Conservation (phyloP, 2,113 vertebrate species). For the Leucopsar rothschildi region DNA sequence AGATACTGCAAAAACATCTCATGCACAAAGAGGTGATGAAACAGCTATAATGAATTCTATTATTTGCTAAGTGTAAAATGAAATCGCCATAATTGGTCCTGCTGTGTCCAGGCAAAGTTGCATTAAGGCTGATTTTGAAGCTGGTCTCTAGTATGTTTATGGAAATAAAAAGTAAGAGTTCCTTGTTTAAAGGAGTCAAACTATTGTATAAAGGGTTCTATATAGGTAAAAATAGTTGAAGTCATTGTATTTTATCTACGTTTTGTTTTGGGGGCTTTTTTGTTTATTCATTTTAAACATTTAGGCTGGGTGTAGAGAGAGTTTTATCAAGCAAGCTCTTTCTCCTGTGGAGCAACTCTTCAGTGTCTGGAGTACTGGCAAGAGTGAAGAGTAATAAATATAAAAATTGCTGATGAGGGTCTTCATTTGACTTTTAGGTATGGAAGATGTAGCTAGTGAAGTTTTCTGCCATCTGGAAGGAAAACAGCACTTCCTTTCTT, state of each 20-base stretch:
- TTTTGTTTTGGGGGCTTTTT: no score
- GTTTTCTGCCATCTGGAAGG: background rate
- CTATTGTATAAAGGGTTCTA: background rate
- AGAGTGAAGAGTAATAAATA: background rate
- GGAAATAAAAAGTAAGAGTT: background rate
- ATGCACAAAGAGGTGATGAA: background rate
- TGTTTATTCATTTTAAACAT: background rate
- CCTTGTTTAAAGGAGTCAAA: background rate
- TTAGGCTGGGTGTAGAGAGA: background rate
- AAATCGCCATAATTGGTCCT: fast-evolving
- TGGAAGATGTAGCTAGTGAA: background rate
- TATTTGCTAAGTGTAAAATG: background rate
- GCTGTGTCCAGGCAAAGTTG: background rate
- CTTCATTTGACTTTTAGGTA: background rate
- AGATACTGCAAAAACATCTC: background rate
- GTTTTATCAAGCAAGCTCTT: background rate
- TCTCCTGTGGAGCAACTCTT: background rate
- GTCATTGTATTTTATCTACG: no score
- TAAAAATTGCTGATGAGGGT: background rate
- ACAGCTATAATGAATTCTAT: background rate
- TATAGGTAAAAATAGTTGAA: background rate
- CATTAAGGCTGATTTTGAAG: background rate
- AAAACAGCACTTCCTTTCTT: background rate
- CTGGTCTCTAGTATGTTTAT: background rate
- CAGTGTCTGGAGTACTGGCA: background rate